A percentile compares a stretch with the other conserved stretches of the same genome.
These are phyloP conservation scores for Psilopogon haemacephalus DNA, from an alignment of 2,113 vertebrate genomes.

Conservation along the genomic window DNA sequence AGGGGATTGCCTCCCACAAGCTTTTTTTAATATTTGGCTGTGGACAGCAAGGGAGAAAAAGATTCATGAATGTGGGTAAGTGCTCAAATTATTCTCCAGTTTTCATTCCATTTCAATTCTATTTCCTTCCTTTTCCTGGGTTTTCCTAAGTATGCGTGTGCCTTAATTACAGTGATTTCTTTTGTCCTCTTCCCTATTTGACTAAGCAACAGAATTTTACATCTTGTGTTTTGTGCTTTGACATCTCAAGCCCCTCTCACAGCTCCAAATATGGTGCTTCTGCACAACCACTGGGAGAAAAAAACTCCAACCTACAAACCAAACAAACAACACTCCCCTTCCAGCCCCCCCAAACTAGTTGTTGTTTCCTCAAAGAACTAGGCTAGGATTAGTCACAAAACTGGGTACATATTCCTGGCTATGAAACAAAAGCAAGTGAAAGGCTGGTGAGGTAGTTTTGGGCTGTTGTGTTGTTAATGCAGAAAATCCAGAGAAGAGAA, in stretches of 20 bases:
- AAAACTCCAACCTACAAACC: background rate
- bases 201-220: background rate
- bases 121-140: background rate
- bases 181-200: background rate
- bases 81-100: background rate
- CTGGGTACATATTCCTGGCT: background rate
- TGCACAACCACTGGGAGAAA: background rate
- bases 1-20: background rate
- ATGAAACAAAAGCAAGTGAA: constrained; percentile 10
- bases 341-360: background rate
- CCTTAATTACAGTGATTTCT: background rate
- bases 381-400: background rate
- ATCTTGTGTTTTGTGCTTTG: background rate
- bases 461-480: background rate
- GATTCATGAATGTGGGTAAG: background rate
- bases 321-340: too few relatives aligned
- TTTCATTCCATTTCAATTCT: background rate
- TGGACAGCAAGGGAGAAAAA: background rate
- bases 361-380: constrained; percentile 13
- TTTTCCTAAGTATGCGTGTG: background rate
- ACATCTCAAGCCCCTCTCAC: background rate
- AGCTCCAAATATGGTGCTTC: background rate
- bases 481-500: background rate
- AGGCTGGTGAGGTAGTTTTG: background rate
- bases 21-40: background rate